phyloP scores from a whole-genome alignment of 2,797 vertebrate genomes.

The Rhinichthys osculus region DNA sequence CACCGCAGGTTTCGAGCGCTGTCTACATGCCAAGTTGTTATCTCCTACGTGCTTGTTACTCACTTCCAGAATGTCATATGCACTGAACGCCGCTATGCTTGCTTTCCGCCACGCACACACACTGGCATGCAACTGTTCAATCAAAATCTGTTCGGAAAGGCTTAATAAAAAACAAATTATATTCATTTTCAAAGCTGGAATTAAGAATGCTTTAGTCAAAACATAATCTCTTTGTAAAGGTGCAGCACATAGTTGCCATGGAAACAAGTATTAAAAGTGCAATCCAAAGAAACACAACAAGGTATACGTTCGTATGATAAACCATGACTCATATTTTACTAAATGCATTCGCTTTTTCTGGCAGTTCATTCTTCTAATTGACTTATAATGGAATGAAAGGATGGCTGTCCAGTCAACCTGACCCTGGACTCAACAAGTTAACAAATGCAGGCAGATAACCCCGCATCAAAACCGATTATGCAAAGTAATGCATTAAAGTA shows the following conservation, averaged over 20 bases:
- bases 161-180: constrained; percentile 27
- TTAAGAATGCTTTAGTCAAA: constrained; percentile 71
- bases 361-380: constrained; percentile 20
- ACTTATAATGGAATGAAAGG: constrained; percentile 24
- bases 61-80: constrained; percentile 57
- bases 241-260: constrained; percentile 66
- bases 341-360: neutral
- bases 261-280: constrained; percentile 68
- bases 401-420: constrained; percentile 9
- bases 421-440: neutral
- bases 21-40: constrained; percentile 57
- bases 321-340: constrained; percentile 20
- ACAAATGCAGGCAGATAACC: constrained; percentile 3
- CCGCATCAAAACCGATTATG: constrained; percentile 35
- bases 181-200: constrained; percentile 60
- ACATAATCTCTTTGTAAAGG: constrained; percentile 72
- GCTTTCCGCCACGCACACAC: constrained; percentile 16
- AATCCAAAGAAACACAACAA: constrained; percentile 47
- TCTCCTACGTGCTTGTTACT: constrained; percentile 59
- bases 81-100: constrained; percentile 35
- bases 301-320: constrained; percentile 23
- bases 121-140: neutral
- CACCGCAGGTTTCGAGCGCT: constrained; percentile 57
- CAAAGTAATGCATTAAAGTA: constrained; percentile 47
- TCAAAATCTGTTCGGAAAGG: constrained; percentile 16